A percentile compares a stretch with the other conserved stretches of the same genome.
phyloP scores from a whole-genome alignment of 92 coral and sea anemone species.

The Parazoanthus swiftii region DNA sequence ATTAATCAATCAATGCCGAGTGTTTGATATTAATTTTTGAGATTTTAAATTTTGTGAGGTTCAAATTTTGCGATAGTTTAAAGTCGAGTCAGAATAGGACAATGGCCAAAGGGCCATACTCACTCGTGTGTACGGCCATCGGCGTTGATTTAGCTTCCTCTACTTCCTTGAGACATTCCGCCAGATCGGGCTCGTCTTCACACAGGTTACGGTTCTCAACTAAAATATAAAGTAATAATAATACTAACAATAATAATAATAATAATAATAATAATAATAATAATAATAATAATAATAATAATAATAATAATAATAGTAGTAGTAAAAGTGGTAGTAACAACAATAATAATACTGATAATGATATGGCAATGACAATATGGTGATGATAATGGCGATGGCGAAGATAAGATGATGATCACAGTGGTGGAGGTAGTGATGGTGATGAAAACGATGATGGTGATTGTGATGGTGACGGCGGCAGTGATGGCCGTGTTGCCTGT shows the following conservation, averaged over 20 bases:
- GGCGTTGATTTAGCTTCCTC: conserved; percentile 72
- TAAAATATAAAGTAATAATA: conserved; percentile 2
- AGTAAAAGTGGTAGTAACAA: neutral
- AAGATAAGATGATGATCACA: neutral
- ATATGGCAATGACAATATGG: too few relatives aligned
- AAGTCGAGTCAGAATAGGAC: neutral
- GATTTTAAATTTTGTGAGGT: too few relatives aligned
- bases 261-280: neutral
- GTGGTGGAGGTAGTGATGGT: neutral
- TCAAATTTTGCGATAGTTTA: too few relatives aligned
- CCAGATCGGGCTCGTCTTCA: conserved; percentile 72
- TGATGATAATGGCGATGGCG: neutral
- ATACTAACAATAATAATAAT: neutral
- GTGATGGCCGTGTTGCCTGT: neutral
- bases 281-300: neutral
- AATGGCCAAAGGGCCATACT: neutral
- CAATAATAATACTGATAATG: neutral
- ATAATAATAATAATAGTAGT: too few relatives aligned
- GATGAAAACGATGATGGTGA: too few relatives aligned
- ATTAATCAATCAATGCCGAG: too few relatives aligned
- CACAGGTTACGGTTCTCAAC: conserved; percentile 87
- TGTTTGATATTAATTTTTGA: too few relatives aligned
- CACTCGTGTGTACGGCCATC: conserved; percentile 16
- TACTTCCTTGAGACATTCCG: conserved; percentile 79
- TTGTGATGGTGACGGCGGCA: neutral